Evolutionary conservation across 2,888 invertebrate species (phyloP).

Genomic region (Drosophila borealis): DNA sequence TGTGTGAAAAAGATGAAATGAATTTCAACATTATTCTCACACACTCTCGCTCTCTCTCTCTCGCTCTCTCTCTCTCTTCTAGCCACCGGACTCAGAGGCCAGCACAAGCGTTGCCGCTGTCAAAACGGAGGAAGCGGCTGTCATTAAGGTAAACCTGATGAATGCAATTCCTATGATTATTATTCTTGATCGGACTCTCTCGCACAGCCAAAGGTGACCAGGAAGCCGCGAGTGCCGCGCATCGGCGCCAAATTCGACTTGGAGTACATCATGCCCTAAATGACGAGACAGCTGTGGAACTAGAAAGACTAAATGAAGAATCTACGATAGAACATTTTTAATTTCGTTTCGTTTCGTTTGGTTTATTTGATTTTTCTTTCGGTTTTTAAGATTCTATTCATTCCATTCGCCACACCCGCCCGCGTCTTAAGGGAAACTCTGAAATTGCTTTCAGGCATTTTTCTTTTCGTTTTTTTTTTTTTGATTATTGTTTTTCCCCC

Average conservation of each 20-base stretch:
- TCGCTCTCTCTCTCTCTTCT: neutral
- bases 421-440: neutral
- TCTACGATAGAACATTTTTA: neutral
- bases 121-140: neutral
- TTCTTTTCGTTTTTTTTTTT: neutral
- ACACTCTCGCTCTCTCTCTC: neutral
- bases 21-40: neutral
- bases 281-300: neutral
- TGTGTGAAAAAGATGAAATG: no score
- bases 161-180: neutral
- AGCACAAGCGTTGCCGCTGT: neutral
- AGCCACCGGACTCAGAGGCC: conserved; percentile 15
- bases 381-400: neutral
- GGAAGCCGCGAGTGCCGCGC: conserved; percentile 70
- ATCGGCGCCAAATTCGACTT: conserved; percentile 80
- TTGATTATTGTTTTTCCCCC: neutral
- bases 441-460: neutral
- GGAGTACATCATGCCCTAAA: conserved; percentile 60
- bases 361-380: no score
- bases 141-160: conserved; percentile 11
- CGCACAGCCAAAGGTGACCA: conserved; percentile 29
- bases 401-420: neutral
- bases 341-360: no score
- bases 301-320: conserved; percentile 5
- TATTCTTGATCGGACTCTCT: no score